These are phyloP conservation scores for Gambusia yucatana DNA, from an alignment of 2,797 vertebrate species.

Conservation along the genomic window DNA sequence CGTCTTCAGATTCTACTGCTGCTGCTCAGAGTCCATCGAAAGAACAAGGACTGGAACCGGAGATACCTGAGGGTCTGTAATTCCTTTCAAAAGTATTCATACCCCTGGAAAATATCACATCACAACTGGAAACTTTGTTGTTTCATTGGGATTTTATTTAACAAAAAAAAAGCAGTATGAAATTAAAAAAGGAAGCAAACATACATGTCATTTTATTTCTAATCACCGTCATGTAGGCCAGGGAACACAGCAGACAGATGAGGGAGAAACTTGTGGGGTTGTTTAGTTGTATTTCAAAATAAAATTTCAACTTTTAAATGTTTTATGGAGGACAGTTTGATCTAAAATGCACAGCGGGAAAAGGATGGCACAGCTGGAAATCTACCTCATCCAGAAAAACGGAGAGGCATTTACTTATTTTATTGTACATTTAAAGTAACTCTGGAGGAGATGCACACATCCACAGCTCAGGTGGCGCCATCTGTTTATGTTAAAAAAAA, in stretches of 20 bases:
- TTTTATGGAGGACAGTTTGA: neutral
- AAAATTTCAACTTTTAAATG: neutral
- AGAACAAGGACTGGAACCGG: slow-evolving; percentile 71
- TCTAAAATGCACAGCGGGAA: neutral
- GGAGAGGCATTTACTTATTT: no score
- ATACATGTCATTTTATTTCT: neutral
- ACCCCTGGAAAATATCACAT: neutral
- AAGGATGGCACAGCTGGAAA: neutral
- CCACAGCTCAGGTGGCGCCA: no score
- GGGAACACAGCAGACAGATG: neutral
- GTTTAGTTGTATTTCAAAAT: neutral
- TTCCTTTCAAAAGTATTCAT: neutral
- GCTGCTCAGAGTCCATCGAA: slow-evolving; percentile 71
- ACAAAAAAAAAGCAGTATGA: neutral
- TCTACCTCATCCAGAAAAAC: no score
- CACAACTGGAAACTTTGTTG: neutral
- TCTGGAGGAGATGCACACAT: no score
- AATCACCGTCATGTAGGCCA: neutral
- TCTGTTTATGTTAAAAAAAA: no score
- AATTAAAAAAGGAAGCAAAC: neutral
- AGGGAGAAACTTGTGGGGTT: neutral
- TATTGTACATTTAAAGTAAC: no score
- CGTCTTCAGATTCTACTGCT: slow-evolving; percentile 50
- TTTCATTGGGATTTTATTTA: neutral
- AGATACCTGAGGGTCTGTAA: slow-evolving; percentile 62